A percentile compares a stretch with the other conserved stretches of the same genome.
These are phyloP conservation scores for Sebastes minor DNA, from an alignment of 2,797 vertebrate species.

Conservation along the genomic window DNA sequence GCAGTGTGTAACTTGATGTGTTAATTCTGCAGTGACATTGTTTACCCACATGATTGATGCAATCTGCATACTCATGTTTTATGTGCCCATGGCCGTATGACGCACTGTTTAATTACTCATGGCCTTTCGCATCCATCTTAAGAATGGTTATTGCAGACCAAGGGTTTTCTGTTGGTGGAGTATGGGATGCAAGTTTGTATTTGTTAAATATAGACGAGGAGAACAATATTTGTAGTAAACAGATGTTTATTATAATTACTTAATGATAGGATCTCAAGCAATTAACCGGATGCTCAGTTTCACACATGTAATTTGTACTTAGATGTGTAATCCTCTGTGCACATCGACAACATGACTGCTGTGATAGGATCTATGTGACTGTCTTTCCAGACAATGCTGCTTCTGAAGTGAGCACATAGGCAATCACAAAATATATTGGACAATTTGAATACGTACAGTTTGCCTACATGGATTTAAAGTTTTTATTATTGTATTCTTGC, in stretches of 20 bases:
- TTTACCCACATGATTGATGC: constrained; percentile 20
- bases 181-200: neutral
- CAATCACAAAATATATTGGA: too few relatives aligned
- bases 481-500: neutral
- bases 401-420: neutral
- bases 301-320: neutral
- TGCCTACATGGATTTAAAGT: neutral
- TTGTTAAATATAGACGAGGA: neutral
- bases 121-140: neutral
- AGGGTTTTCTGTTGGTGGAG: neutral
- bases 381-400: neutral
- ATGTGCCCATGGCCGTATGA: neutral
- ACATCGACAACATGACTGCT: neutral
- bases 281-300: neutral
- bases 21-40: constrained; percentile 13
- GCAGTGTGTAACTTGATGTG: constrained; percentile 4
- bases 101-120: constrained; percentile 12
- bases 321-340: neutral
- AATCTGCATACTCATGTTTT: constrained; percentile 11
- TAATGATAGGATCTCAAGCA: neutral
- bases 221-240: neutral
- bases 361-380: neutral
- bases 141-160: neutral
- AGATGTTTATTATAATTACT: neutral
- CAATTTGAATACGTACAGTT: neutral